Base-by-base conservation (phyloP, 2,888 invertebrate genomes). In the Athripsodes cinereus region DNA sequence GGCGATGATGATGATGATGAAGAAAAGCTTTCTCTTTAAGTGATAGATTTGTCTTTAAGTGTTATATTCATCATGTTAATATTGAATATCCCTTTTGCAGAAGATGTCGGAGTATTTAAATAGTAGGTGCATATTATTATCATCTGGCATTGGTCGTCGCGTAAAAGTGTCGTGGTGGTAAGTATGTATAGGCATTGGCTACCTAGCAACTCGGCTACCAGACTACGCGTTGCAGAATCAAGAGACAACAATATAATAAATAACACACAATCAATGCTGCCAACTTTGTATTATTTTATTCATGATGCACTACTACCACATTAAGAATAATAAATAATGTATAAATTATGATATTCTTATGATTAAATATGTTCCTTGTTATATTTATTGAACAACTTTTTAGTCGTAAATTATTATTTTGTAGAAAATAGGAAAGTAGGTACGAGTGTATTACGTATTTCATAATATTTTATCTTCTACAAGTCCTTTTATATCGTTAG, bases 351-450 rank as follows among this genome's bases (percentile, higher is more conserved):
- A 31, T 31, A 31, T 31, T 11, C 6, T 31, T 31, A 31, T 8
- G 11, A 31, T 31, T 8, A 31, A 31, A 31, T 6, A 31, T 31
- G 31, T 31, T 31, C 31, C 31, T 31, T 31, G 31, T 31, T 6
- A 31, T 31, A 31, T 31, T 31, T 31, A 52, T 50, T 52, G 35
- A 57, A 55, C 49, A 53, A 53, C 44, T 53, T 21, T 22, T 40
- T 35, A 34, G 18, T 16, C 53, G n/a, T n/a, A n/a, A n/a, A n/a
- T n/a, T n/a, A n/a, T n/a, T n/a, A n/a, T n/a, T n/a, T n/a, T n/a
- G n/a, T n/a, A n/a, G n/a, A n/a, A n/a, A n/a, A n/a, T n/a, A n/a
- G n/a, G n/a, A n/a, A n/a, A n/a, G n/a, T n/a, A n/a, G n/a, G n/a
- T n/a, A n/a, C n/a, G n/a, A n/a, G n/a, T n/a, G n/a, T n/a, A n/a